Evolutionary conservation across 2,113 vertebrate genomes (phyloP).

Genomic region (Melanostigma gelatinosum): DNA sequence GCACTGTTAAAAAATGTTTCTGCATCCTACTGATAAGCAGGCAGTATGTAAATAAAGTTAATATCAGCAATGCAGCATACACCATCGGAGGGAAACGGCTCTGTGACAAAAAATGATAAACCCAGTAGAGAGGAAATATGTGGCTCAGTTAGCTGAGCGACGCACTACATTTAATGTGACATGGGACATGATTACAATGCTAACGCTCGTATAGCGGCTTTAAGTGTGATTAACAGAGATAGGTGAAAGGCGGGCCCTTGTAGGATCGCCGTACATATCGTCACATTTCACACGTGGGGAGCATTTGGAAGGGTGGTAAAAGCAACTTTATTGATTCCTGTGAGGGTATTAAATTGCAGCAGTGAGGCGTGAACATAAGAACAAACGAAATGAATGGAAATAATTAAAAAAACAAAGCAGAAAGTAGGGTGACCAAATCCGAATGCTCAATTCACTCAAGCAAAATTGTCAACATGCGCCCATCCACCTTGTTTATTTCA

Average conservation of each 20-base stretch:
- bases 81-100: constrained; percentile 22
- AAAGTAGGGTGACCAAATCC: background rate
- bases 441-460: background rate
- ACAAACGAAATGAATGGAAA: background rate
- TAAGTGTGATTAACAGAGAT: background rate
- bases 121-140: no score
- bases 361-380: background rate
- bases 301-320: background rate
- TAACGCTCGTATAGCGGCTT: background rate
- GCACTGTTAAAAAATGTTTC: constrained; percentile 53
- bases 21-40: constrained; percentile 61
- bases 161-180: background rate
- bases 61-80: constrained; percentile 35
- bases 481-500: background rate
- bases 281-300: background rate
- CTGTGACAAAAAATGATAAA: constrained; percentile 15
- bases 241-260: background rate
- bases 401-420: background rate
- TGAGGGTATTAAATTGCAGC: background rate
- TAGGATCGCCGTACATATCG: background rate
- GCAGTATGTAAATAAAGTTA: constrained; percentile 53
- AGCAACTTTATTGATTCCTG: background rate
- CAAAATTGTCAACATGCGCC: background rate
- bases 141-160: background rate
- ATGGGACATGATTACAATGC: background rate